Conservation (phyloP, 2,113 vertebrate genomes). For the Rhagologus leucostigma region DNA sequence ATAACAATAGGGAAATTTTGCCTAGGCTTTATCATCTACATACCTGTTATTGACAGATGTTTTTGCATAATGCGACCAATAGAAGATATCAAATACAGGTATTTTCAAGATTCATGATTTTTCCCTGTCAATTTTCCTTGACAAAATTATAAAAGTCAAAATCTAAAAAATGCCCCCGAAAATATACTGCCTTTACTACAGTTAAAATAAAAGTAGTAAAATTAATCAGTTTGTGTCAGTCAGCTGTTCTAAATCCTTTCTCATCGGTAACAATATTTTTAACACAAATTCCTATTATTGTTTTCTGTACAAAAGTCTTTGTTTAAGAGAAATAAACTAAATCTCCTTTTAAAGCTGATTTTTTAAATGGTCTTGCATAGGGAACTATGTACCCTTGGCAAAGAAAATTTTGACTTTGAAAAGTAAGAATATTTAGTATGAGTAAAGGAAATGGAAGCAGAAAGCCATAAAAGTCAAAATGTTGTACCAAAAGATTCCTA, state of each 20-base stretch:
- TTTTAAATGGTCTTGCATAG: not conserved
- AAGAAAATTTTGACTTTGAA: not conserved
- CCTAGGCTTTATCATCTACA: not conserved
- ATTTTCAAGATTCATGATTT: not conserved
- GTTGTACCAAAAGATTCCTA: not conserved
- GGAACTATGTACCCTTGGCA: not conserved
- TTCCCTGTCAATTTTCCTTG: not conserved
- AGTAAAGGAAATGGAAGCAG: not conserved
- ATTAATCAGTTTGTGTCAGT: not conserved
- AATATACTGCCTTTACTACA: not conserved
- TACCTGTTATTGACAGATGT: not conserved
- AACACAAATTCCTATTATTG: rapidly evolving
- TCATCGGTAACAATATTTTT: not conserved
- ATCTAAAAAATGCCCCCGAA: not conserved
- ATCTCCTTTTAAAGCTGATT: not conserved
- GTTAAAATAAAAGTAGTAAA: not conserved
- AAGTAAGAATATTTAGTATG: rapidly evolving
- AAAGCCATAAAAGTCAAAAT: not conserved
- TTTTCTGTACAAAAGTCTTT: not conserved
- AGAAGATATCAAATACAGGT: not conserved
- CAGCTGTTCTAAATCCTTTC: not conserved
- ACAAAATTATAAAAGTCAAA: not conserved
- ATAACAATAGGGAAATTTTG: not conserved
- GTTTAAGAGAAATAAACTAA: not conserved
- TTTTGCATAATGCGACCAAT: not conserved